Evolutionary conservation across 2,113 vertebrate species (phyloP).

Genomic region (Platichthys flesus): DNA sequence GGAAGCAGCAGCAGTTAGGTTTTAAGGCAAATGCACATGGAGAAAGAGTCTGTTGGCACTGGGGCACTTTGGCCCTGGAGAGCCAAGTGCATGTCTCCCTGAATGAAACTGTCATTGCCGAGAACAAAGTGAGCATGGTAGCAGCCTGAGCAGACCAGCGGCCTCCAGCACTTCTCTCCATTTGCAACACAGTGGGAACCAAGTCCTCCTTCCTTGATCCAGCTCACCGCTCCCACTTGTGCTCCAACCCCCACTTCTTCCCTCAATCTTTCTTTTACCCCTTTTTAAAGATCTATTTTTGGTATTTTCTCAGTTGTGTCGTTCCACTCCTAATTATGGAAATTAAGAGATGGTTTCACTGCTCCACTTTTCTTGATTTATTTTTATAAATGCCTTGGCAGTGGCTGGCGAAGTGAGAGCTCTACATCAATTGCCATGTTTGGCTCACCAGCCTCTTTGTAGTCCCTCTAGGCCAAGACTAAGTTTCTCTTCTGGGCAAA

Average conservation of each 20-base stretch:
- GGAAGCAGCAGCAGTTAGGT: slow-evolving; percentile 33
- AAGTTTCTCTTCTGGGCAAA: slow-evolving; percentile 23
- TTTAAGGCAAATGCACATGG: slow-evolving; percentile 39
- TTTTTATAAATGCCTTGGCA: slow-evolving; percentile 12
- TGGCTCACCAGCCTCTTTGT: slow-evolving; percentile 3
- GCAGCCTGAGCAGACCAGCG: slow-evolving; percentile 51
- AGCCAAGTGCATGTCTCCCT: slow-evolving; percentile 50
- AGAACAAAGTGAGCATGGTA: slow-evolving; percentile 72
- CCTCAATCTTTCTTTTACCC: slow-evolving; percentile 1
- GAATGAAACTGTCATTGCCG: slow-evolving; percentile 70
- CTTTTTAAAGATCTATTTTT: slow-evolving; percentile 39
- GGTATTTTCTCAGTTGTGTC: background rate
- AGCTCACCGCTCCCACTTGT: slow-evolving; percentile 18
- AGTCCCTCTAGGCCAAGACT: background rate
- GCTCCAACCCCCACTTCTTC: slow-evolving; percentile 4
- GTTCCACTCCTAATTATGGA: slow-evolving; percentile 20
- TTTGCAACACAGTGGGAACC: slow-evolving; percentile 55
- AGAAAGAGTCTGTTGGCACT: slow-evolving; percentile 40
- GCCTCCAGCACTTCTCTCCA: slow-evolving; percentile 62
- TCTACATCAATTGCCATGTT: slow-evolving; percentile 21
- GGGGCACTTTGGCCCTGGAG: slow-evolving; percentile 48
- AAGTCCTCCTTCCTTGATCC: slow-evolving; percentile 27
- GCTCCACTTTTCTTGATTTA: background rate
- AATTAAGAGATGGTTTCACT: slow-evolving; percentile 18
- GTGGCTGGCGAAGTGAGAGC: slow-evolving; percentile 3